A percentile compares a stretch with the other conserved stretches of the same genome.
Conservation (phyloP, 2,113 vertebrate species). For the Bubo scandiacus region DNA sequence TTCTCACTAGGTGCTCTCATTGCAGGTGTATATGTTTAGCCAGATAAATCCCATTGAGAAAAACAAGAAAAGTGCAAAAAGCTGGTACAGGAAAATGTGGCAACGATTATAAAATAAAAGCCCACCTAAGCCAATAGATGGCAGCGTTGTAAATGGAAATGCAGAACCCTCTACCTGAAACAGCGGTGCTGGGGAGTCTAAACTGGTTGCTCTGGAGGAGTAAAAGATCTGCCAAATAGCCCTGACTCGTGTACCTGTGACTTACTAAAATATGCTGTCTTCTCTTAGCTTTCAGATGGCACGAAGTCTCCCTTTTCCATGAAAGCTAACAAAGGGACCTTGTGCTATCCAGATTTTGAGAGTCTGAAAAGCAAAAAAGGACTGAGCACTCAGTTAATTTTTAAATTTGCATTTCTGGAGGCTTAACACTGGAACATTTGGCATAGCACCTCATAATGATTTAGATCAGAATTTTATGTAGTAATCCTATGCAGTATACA, state of each 20-base stretch:
- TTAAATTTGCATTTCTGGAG: background rate
- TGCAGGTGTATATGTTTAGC: background rate
- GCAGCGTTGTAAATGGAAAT: conserved; percentile 29
- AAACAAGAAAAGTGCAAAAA: background rate
- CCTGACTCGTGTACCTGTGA: background rate
- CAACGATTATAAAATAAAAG: background rate
- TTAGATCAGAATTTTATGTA: background rate
- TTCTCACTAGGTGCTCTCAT: background rate
- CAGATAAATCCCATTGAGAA: background rate
- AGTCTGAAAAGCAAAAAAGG: background rate
- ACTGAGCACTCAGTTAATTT: background rate
- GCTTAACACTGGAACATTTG: background rate
- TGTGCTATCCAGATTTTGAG: background rate
- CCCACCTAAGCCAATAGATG: background rate
- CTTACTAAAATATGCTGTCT: background rate
- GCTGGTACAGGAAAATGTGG: background rate
- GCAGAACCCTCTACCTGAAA: background rate
- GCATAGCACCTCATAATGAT: background rate
- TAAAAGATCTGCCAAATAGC: background rate
- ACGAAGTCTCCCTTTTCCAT: background rate
- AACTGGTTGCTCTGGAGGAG: background rate
- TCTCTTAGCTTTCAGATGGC: background rate
- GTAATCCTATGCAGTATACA: background rate
- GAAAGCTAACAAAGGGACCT: background rate
- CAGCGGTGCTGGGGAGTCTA: background rate